Conservation (phyloP, 1,140 invertebrate genomes). For the Ceratina calcarata region DNA sequence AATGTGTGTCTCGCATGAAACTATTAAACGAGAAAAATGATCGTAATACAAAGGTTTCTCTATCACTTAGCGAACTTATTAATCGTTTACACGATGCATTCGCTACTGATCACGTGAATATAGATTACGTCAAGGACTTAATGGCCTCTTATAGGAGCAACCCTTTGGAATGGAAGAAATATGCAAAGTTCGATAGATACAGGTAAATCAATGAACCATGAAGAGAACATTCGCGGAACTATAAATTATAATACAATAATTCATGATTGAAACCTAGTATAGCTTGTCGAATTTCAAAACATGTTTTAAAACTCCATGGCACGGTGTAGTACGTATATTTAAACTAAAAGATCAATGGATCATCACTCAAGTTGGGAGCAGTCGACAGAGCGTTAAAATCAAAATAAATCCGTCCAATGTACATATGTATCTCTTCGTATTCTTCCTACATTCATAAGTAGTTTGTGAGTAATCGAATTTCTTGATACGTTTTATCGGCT, state of each 20-base stretch:
- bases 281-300: background rate
- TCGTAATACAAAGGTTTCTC: slow-evolving; percentile 61
- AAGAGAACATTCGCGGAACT: too few relatives aligned
- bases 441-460: background rate
- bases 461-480: slow-evolving; percentile 23
- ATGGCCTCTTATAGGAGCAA: slow-evolving; percentile 94
- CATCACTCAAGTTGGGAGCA: too few relatives aligned
- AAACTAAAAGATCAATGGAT: too few relatives aligned
- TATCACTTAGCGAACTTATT: slow-evolving; percentile 87
- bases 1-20: slow-evolving; percentile 11
- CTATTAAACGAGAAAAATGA: slow-evolving; percentile 34
- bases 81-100: slow-evolving; percentile 88
- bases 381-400: background rate
- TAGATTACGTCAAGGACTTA: slow-evolving; percentile 92
- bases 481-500: slow-evolving; percentile 9
- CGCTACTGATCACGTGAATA: slow-evolving; percentile 88
- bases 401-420: background rate
- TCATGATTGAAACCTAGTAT: background rate
- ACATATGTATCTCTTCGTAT: background rate
- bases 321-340: background rate
- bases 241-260: background rate
- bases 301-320: background rate
- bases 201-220: slow-evolving; percentile 82
- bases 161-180: slow-evolving; percentile 95
- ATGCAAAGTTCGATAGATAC: slow-evolving; percentile 95